Percentiles rank a stretch among this genome's conserved stretches.
Evolutionary conservation across 2,888 invertebrate species (phyloP).

Genomic region (Scotopteryx bipunctaria): DNA sequence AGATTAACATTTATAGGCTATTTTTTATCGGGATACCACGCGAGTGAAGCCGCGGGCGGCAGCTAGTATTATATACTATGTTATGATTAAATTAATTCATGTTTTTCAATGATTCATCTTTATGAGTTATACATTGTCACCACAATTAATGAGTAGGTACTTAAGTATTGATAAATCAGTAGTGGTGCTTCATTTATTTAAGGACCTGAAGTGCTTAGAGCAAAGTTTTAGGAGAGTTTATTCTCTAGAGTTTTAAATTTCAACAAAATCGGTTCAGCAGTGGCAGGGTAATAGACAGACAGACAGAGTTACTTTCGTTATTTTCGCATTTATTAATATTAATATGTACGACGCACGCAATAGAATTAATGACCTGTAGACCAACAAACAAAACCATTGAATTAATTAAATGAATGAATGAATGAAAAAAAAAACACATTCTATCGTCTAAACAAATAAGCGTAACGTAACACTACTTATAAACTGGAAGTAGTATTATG

Average conservation of each 20-base stretch:
- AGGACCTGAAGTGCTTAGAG: too few relatives aligned
- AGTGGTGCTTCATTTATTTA: too few relatives aligned
- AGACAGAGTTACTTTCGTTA: too few relatives aligned
- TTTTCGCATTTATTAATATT: too few relatives aligned
- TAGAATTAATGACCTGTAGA: slow-evolving; percentile 44
- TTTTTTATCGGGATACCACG: too few relatives aligned
- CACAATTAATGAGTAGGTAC: background rate
- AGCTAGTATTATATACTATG: too few relatives aligned
- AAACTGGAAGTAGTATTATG: background rate
- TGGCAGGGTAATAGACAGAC: too few relatives aligned
- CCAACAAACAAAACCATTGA: slow-evolving; percentile 45
- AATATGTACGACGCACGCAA: slow-evolving; percentile 51
- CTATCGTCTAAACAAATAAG: slow-evolving; percentile 47
- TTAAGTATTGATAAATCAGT: slow-evolving; percentile 22
- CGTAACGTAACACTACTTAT: slow-evolving; percentile 16
- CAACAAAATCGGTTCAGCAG: too few relatives aligned
- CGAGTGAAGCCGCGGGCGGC: too few relatives aligned
- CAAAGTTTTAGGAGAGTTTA: too few relatives aligned
- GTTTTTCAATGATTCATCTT: slow-evolving; percentile 22
- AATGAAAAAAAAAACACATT: slow-evolving; percentile 45
- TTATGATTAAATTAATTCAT: slow-evolving; percentile 24
- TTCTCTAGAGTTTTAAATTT: too few relatives aligned
- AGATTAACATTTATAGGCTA: too few relatives aligned
- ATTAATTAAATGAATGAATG: slow-evolving; percentile 41
- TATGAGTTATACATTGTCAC: background rate